These are phyloP conservation scores for Coelopa pilipes DNA, from an alignment of 2,888 invertebrate species.

Conservation along the genomic window DNA sequence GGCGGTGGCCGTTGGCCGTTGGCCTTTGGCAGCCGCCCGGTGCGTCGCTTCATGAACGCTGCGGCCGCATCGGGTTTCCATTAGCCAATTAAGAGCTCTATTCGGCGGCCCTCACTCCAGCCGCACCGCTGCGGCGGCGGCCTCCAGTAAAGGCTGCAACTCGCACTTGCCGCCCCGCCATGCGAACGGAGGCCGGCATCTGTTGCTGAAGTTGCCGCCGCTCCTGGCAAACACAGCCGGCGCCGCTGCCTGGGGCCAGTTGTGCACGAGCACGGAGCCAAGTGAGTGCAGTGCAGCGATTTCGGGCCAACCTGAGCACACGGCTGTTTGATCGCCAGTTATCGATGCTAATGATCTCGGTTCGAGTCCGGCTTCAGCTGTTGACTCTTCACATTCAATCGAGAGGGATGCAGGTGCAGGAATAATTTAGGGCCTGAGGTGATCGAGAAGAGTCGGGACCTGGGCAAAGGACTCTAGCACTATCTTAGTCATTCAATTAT, in stretches of 20 bases:
- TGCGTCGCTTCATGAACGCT: not conserved
- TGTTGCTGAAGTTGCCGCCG: not conserved
- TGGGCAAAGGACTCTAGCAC: no score
- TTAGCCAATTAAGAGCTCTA: not conserved
- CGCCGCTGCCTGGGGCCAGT: no score
- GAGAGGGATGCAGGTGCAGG: no score
- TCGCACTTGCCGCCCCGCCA: not conserved
- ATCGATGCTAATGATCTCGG: no score
- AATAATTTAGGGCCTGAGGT: no score
- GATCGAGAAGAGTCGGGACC: no score
- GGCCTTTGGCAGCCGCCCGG: not conserved
- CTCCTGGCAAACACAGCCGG: not conserved
- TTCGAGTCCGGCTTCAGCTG: no score
- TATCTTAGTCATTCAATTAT: no score
- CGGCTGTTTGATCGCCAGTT: no score
- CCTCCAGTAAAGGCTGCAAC: conserved; percentile 11
- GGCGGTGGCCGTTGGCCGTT: not conserved
- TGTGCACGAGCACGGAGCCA: not conserved
- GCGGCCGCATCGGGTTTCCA: not conserved
- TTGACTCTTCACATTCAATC: no score
- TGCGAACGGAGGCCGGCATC: not conserved
- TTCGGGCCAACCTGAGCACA: no score
- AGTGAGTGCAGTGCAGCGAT: no score
- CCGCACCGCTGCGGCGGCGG: not conserved
- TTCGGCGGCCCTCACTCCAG: not conserved